Evolutionary conservation across 2,888 invertebrate species (phyloP).

Genomic region (Brachycybe producta): DNA sequence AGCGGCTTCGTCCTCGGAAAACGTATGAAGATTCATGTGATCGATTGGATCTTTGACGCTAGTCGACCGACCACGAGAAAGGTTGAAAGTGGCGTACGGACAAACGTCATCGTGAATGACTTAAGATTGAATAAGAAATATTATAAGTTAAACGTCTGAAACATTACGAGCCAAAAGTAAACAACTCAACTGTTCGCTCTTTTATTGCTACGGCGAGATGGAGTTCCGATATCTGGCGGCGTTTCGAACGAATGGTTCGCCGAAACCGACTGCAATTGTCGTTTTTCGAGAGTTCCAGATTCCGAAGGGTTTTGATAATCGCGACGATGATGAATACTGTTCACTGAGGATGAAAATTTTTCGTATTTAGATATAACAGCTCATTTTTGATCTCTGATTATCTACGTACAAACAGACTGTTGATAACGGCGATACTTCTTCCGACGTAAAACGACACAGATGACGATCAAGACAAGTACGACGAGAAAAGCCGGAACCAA

Average conservation of each 20-base stretch:
- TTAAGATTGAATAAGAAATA: slow-evolving; percentile 14
- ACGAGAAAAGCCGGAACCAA: slow-evolving; percentile 6
- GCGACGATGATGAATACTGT: not conserved
- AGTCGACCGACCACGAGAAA: slow-evolving; percentile 10
- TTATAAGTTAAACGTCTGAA: not conserved
- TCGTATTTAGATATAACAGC: too few relatives aligned
- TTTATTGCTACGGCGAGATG: slow-evolving; percentile 4
- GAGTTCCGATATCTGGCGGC: slow-evolving; percentile 6
- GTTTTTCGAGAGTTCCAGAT: slow-evolving; percentile 10
- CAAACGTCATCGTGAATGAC: slow-evolving; percentile 31
- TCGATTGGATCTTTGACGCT: not conserved
- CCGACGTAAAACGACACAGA: slow-evolving; percentile 10
- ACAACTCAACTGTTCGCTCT: not conserved
- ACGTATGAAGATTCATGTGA: slow-evolving; percentile 6
- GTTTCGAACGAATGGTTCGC: slow-evolving; percentile 1
- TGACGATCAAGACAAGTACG: slow-evolving; percentile 1
- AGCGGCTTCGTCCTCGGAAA: slow-evolving; percentile 6
- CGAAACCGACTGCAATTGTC: slow-evolving; percentile 5
- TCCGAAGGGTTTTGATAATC: slow-evolving; percentile 5
- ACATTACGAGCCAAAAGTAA: not conserved
- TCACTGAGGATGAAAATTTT: slow-evolving; percentile 6
- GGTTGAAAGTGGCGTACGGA: slow-evolving; percentile 34
- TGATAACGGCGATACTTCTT: slow-evolving; percentile 16
- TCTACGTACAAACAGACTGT: too few relatives aligned
- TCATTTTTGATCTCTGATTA: too few relatives aligned